phyloP scores from a whole-genome alignment of 2,888 invertebrate genomes.

The Eugnorisma glareosa region DNA sequence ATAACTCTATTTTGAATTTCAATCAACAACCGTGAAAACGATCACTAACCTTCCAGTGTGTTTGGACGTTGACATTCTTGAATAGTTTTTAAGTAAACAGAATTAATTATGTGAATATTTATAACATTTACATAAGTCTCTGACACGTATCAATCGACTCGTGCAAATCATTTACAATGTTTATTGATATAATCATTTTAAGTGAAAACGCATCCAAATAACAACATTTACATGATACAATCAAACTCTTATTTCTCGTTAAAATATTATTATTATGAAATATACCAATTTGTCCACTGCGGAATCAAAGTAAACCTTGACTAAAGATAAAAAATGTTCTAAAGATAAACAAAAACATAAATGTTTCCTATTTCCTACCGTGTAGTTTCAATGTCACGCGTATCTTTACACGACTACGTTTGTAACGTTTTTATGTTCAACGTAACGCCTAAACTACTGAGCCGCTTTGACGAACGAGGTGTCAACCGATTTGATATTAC shows the following conservation, averaged over 20 bases:
- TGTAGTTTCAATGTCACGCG: slow-evolving; percentile 23
- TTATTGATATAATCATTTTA: neutral
- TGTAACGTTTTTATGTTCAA: neutral
- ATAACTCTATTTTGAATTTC: slow-evolving; percentile 5
- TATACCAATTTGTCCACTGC: neutral
- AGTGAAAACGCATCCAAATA: neutral
- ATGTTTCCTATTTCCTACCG: slow-evolving; percentile 34
- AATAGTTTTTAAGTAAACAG: slow-evolving; percentile 3
- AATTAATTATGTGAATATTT: slow-evolving; percentile 27
- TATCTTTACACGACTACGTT: neutral
- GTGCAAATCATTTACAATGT: neutral
- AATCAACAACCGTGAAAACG: slow-evolving; percentile 8
- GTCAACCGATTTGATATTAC: neutral
- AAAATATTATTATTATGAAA: neutral
- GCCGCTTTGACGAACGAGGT: neutral
- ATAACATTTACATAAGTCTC: slow-evolving; percentile 5
- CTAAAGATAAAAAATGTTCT: slow-evolving; percentile 19
- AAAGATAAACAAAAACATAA: slow-evolving; percentile 15
- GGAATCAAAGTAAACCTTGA: slow-evolving; percentile 16
- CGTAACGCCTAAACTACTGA: neutral
- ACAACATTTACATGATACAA: neutral
- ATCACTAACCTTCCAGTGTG: slow-evolving; percentile 7
- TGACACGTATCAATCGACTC: neutral
- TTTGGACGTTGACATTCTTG: neutral
- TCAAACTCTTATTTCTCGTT: neutral